These are phyloP conservation scores for Papilio glaucus DNA, from an alignment of 1,140 invertebrate genomes.

Conservation along the genomic window DNA sequence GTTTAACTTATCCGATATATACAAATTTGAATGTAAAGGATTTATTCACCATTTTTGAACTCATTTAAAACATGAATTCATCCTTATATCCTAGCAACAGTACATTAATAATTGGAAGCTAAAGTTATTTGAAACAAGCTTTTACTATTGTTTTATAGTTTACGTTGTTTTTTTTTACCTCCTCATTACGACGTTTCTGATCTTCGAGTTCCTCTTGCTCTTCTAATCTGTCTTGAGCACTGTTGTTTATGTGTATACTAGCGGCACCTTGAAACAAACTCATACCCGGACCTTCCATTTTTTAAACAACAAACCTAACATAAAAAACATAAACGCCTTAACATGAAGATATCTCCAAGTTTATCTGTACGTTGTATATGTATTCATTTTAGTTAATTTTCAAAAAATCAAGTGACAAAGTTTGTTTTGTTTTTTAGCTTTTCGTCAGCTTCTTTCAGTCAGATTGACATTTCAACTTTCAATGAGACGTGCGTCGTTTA, in stretches of 20 bases:
- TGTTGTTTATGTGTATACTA: slow-evolving; percentile 84
- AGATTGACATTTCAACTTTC: slow-evolving; percentile 1
- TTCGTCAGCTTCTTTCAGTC: neutral
- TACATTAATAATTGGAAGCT: too few relatives aligned
- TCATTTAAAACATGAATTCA: too few relatives aligned
- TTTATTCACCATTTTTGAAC: too few relatives aligned
- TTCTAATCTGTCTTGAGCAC: slow-evolving; percentile 82
- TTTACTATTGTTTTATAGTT: too few relatives aligned
- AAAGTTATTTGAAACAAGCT: too few relatives aligned
- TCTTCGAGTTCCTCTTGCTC: slow-evolving; percentile 84
- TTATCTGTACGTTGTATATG: slow-evolving; percentile 16
- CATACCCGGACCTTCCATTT: slow-evolving; percentile 84
- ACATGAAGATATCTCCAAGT: neutral
- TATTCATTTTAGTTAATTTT: neutral
- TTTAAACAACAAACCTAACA: slow-evolving; percentile 24
- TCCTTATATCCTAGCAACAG: too few relatives aligned
- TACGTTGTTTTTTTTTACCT: slow-evolving; percentile 81
- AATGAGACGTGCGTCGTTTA: too few relatives aligned
- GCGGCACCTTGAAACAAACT: slow-evolving; percentile 85
- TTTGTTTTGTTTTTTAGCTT: slow-evolving; percentile 22
- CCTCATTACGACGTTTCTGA: slow-evolving; percentile 83
- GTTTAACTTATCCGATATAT: too few relatives aligned
- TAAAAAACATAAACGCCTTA: slow-evolving; percentile 7
- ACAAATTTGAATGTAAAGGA: too few relatives aligned
- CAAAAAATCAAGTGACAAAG: neutral